phyloP scores from a whole-genome alignment of 2,888 invertebrate species.

The Tridacna gigas region DNA sequence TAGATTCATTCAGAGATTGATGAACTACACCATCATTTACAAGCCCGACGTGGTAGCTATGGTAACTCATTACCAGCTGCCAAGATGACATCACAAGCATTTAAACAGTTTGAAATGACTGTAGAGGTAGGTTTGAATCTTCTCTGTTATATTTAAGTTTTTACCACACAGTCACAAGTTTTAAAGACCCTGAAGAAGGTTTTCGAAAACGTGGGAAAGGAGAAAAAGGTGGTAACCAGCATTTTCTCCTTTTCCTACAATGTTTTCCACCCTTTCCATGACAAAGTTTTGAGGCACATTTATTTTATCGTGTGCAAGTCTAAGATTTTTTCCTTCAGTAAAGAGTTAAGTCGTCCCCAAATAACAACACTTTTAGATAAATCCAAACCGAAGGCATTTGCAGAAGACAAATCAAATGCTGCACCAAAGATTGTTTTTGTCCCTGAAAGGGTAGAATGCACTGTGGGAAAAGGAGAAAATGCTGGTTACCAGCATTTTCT shows the following conservation, averaged over 20 bases:
- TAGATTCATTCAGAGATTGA: conserved; percentile 90
- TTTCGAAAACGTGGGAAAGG: neutral
- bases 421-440: too few relatives aligned
- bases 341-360: too few relatives aligned
- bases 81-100: conserved; percentile 90
- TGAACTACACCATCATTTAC: conserved; percentile 88
- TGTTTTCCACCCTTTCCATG: neutral
- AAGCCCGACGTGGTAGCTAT: conserved; percentile 89
- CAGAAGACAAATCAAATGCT: too few relatives aligned
- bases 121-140: conserved; percentile 87
- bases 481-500: too few relatives aligned
- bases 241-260: neutral
- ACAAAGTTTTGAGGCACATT: too few relatives aligned
- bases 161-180: neutral
- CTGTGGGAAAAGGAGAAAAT: too few relatives aligned
- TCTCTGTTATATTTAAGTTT: neutral
- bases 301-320: too few relatives aligned
- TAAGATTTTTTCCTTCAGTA: too few relatives aligned
- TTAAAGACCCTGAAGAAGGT: neutral
- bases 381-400: too few relatives aligned
- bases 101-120: conserved; percentile 91
- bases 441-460: too few relatives aligned
- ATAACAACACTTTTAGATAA: too few relatives aligned
- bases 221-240: neutral
- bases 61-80: conserved; percentile 91